Evolutionary conservation across 2,797 vertebrate genomes (phyloP), one percentile per base, ranked within the genome.

Genomic region (Lerista edwardsae): DNA sequence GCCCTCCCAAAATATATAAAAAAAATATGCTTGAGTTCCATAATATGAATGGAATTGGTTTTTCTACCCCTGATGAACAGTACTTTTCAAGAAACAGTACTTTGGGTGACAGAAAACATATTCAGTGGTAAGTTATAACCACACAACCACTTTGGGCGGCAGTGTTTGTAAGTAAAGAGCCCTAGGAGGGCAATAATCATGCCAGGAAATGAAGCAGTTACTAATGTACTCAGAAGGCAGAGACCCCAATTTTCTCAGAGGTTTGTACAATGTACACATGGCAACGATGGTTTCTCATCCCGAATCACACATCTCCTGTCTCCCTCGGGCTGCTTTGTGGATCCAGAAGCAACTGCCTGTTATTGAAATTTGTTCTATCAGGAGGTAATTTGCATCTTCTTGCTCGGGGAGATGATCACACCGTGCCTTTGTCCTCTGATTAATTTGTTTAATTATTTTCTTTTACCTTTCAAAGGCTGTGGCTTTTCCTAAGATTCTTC

Each of bases 311-410:
- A 0, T 6, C n/a, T 86, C 57, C 0, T 10, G 29, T 2, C 31
- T 44, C 68, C 23, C 51, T 6, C 0, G 0, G 62, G 73, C 27
- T 25, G 47, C 59, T 62, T 77, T 68, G 41, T 62, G n/a, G 29
- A n/a, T 62, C 71, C n/a, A 39, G 64, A 79, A 71, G 44, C 75
- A 82, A 85, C 47, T 55, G 23, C 51, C 34, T 78, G 27, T 84
- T 88, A 82, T 75, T 79, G 79, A 91, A 81, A 55, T 76, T 84
- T 75, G n/a, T 80, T 87, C n/a, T 65, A 21, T 72, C 59, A 65
- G 65, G 65, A 80, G 61, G 29, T 62, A 73, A 59, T 51, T 72
- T 77, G n/a, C 39, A 17, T 0, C 3, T 1, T 4, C 11, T 5
- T 31, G 0, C 0, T 31, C 6, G 57, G 65, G 72, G 85, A 8